These are phyloP conservation scores for Caenorhabditis sp. DNA, from an alignment of 2,888 invertebrate genomes.

Conservation along the genomic window DNA sequence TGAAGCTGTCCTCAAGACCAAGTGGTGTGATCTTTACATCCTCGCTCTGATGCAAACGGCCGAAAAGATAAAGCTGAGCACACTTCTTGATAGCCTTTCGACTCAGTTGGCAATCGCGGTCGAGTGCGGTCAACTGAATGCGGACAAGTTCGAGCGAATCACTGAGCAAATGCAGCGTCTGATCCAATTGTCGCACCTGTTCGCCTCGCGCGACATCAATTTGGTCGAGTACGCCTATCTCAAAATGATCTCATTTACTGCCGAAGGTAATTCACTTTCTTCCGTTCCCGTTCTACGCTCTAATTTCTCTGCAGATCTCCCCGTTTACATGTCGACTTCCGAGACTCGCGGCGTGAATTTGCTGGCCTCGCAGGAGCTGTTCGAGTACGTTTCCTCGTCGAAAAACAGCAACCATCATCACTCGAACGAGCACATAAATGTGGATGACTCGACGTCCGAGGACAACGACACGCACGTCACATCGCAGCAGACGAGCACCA, in stretches of 20 bases:
- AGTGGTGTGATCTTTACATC: constrained; percentile 93
- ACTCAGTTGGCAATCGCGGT: constrained; percentile 87
- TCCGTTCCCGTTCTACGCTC: not conserved
- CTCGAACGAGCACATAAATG: constrained; percentile 49
- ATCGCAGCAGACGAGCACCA: constrained; percentile 50
- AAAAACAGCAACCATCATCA: constrained; percentile 11
- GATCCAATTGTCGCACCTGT: constrained; percentile 53
- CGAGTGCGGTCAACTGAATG: constrained; percentile 80
- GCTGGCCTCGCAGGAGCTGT: constrained; percentile 83
- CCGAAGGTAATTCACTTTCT: constrained; percentile 62
- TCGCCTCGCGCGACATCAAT: constrained; percentile 65
- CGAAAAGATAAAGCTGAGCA: constrained; percentile 82
- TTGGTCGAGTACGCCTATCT: constrained; percentile 77
- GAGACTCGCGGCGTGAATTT: constrained; percentile 84
- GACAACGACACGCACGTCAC: constrained; percentile 69
- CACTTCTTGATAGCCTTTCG: constrained; percentile 87
- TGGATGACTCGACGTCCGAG: constrained; percentile 70
- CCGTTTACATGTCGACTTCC: constrained; percentile 81
- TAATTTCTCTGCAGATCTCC: constrained; percentile 80
- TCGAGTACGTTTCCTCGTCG: constrained; percentile 73
- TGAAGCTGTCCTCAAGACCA: constrained; percentile 87
- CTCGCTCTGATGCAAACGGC: constrained; percentile 91
- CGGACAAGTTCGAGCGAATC: constrained; percentile 73
- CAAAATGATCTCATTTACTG: constrained; percentile 77
- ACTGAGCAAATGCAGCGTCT: constrained; percentile 58